Base-by-base conservation (phyloP, 1,140 invertebrate genomes). In the Drosophila sucinea region DNA sequence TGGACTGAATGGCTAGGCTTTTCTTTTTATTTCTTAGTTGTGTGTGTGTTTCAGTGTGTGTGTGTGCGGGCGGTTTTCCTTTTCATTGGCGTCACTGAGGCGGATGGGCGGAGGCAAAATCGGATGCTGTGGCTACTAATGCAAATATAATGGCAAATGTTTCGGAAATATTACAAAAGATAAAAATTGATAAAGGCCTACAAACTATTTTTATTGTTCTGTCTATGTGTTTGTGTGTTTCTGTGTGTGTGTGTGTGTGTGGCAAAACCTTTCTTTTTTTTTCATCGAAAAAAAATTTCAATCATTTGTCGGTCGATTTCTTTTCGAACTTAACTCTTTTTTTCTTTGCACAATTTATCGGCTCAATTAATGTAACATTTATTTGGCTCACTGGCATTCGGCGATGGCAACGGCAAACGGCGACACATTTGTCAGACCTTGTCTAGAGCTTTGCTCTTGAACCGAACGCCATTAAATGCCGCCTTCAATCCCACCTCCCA, bases 101-200 rank as follows among this genome's bases (percentile, higher is more conserved):
- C 44, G 67, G 63, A 68, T 70, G 38, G 29, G 17, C 40, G 40
- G 17, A 55, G 69, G 75, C 62, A 72, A 60, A 63, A 41, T 2
- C 71, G 83, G 79, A 89, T 67, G 71, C 77, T 78, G 70, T 83
- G 84, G 77, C 84, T 70, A 87, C 84, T 87, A 87, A 87, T 89
- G 84, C 84, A 87, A 87, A 87, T 87, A 87, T 89, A 87, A 87
- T 87, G 84, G 80, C 80, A 87, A 87, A 89, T 87, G 84, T 87
- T 89, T 84, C 84, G 84, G 84, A 89, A 87, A 87, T 89, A 89
- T 87, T 89, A 81, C 77, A 81, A 83, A 51, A 84, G 81, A 87
- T 87, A 87, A 87, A 51, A 87, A 87, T 89, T 89, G 84, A 84
- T 89, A 89, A 89, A 89, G 85, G 54, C 29, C 27, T 10, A 29